Evolutionary conservation across 2,113 vertebrate species (phyloP).

Genomic region (Odontophorus gujanensis): DNA sequence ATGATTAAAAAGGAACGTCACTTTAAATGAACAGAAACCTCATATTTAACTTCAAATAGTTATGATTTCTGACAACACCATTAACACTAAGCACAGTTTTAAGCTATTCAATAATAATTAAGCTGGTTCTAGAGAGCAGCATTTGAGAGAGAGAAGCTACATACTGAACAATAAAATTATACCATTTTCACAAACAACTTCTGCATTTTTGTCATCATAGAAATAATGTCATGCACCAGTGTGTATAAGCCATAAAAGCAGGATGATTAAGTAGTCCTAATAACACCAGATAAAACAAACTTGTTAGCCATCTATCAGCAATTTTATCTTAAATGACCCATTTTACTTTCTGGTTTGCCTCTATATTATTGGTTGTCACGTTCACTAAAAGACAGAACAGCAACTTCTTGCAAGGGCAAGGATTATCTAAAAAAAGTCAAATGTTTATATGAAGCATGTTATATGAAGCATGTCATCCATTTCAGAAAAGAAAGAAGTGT

Average conservation of each 20-base stretch:
- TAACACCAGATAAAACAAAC: not conserved
- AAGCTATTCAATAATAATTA: constrained; percentile 30
- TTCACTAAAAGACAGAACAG: not conserved
- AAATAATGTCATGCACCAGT: not conserved
- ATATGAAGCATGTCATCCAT: not conserved
- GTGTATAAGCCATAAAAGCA: not conserved
- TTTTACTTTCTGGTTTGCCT: not conserved
- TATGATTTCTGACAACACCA: constrained; percentile 26
- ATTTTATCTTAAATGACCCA: not conserved
- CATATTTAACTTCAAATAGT: constrained; percentile 21
- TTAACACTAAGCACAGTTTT: constrained; percentile 55
- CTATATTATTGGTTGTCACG: not conserved
- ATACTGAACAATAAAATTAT: constrained; percentile 26
- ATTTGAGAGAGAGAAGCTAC: constrained; percentile 13
- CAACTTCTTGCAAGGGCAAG: not conserved
- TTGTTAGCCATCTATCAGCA: not conserved
- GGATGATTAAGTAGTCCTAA: not conserved
- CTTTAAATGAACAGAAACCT: not conserved
- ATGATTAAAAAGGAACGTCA: not conserved
- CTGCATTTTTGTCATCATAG: not conserved
- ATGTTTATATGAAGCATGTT: not conserved
- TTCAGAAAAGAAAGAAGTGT: not conserved
- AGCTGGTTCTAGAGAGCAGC: not conserved
- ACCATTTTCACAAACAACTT: constrained; percentile 41
- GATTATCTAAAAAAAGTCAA: not conserved